Conservation (phyloP, 2,888 invertebrate genomes). For the Dasypolia templi region DNA sequence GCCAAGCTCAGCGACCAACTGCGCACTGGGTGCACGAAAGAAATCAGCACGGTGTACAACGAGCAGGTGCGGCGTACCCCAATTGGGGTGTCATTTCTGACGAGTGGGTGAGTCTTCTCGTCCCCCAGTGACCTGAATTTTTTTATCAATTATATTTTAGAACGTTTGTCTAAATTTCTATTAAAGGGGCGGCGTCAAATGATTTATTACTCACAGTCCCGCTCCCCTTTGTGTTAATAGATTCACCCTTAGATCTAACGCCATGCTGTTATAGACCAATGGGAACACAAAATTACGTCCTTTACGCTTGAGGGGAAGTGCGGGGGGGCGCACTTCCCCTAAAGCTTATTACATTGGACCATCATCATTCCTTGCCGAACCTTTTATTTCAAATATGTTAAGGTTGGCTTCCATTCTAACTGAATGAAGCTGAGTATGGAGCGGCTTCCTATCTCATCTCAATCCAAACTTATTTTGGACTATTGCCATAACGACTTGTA, state of each 20-base stretch:
- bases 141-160: neutral
- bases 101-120: neutral
- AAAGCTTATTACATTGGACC: neutral
- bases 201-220: neutral
- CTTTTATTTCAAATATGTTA: neutral
- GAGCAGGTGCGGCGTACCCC: neutral
- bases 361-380: neutral
- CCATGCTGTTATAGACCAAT: neutral
- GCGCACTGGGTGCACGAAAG: neutral
- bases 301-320: too few relatives aligned
- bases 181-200: slow-evolving; percentile 4
- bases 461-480: neutral
- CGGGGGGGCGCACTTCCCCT: too few relatives aligned
- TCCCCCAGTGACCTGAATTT: neutral
- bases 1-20: too few relatives aligned
- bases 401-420: neutral
- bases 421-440: neutral
- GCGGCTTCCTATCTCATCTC: neutral
- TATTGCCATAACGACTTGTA: neutral
- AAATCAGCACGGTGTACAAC: too few relatives aligned
- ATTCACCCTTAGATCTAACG: slow-evolving; percentile 1
- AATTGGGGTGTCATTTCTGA: neutral
- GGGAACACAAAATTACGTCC: slow-evolving; percentile 14
- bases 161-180: neutral
- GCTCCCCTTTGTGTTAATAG: neutral